Evolutionary conservation across 2,888 invertebrate genomes (phyloP), one percentile per base, ranked within the genome.

Genomic region (Furcula furcula): DNA sequence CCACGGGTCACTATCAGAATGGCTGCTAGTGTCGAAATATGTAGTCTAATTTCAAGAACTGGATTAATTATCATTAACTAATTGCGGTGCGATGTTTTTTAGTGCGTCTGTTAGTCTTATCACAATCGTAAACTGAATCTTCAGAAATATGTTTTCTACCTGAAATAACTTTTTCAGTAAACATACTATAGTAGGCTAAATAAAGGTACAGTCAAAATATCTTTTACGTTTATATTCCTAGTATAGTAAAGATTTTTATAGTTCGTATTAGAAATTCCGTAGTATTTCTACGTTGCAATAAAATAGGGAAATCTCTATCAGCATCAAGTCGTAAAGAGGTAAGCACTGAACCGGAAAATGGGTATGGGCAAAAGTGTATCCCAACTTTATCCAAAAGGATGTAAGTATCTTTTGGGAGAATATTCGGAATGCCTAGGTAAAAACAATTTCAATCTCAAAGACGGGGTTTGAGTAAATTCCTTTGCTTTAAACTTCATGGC

Each of bases 331-430:
- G 51, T 55, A 53, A 55, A 53, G 50, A 47, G 46, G 59, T 55
- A 56, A 55, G 59, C 52, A 59, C 38, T 59, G 57, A 55, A 57
- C 54, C 53, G 60, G 55, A 59, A 60, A 60, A 59, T 55, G 46
- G 55, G 51, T 52, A 57, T 41, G 55, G 43, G 48, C 51, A 51
- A 55, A 48, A 50, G 49, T 55, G 46, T 60, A 53, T 53, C 53
- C 55, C 44, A 53, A 55, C 53, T 53, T 56, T 56, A 56, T 55
- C 39, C 44, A 41, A 56, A 50, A 55, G 49, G 50, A 44, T 59
- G 53, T 23, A 22, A 25, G 31, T 48, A 54, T 49, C 42, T 57
- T 56, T 51, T 47, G 31, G 35, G 19, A 29, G 46, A 52, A 56
- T 46, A 50, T 56, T 50, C 47, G 46, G 36, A 50, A 53, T 53